A percentile compares a stretch with the other conserved stretches of the same genome.
phyloP scores from a whole-genome alignment of 2,797 vertebrate genomes.

The Triplophysa yarkandensis region DNA sequence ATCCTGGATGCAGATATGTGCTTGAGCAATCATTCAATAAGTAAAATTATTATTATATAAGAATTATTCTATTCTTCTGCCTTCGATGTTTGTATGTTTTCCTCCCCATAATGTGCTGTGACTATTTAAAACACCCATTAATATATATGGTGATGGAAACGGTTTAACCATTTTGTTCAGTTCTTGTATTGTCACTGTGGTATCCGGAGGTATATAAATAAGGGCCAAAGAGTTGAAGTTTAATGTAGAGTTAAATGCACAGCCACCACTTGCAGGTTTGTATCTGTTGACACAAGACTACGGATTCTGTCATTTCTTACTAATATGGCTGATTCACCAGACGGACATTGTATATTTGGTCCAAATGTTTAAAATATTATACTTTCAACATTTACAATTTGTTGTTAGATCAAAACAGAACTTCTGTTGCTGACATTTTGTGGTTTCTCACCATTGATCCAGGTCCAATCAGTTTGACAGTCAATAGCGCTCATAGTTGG shows the following conservation, averaged over 20 bases:
- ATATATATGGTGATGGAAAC: no score
- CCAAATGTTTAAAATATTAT: no score
- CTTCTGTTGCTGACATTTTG: neutral
- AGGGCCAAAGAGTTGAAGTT: neutral
- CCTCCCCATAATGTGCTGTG: no score
- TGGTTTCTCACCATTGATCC: neutral
- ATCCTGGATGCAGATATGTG: slow-evolving; percentile 11
- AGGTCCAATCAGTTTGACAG: neutral
- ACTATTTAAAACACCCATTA: no score
- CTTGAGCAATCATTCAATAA: neutral
- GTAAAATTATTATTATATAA: neutral
- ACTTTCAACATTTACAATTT: no score
- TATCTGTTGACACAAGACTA: neutral
- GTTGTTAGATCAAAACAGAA: no score
- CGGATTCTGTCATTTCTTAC: slow-evolving; percentile 2
- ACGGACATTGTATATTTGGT: neutral
- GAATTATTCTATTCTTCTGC: no score
- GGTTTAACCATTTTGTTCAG: no score
- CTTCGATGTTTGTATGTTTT: no score
- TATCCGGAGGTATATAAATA: neutral
- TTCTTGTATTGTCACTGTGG: no score
- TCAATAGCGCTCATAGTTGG: neutral
- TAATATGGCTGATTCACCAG: slow-evolving; percentile 23
- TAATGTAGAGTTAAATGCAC: neutral
- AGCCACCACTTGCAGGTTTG: slow-evolving; percentile 1